Evolutionary conservation across 2,797 vertebrate genomes (phyloP).

Genomic region (Coccyzus lansbergi): DNA sequence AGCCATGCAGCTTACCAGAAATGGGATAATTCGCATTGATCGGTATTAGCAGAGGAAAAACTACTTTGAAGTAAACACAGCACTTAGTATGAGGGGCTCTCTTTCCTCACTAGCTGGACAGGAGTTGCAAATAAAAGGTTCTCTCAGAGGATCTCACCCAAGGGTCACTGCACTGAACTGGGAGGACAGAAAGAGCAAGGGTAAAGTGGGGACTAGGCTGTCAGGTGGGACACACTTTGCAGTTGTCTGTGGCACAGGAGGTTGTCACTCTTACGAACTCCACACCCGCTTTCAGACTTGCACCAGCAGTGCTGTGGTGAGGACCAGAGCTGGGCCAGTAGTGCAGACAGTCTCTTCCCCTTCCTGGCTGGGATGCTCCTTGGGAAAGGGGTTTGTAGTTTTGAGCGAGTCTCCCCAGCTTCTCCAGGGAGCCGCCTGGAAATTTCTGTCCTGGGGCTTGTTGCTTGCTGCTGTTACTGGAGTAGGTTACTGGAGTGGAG

Average conservation of each 20-base stretch:
- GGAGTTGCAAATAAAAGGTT: background rate
- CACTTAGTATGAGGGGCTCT: background rate
- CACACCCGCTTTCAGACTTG: background rate
- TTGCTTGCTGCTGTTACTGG: background rate
- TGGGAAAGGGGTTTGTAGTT: background rate
- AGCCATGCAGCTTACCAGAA: slow-evolving; percentile 30
- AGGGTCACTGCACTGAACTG: background rate
- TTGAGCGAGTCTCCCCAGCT: background rate
- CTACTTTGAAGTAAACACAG: background rate
- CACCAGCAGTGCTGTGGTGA: background rate
- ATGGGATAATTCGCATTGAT: background rate
- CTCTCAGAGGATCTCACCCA: background rate
- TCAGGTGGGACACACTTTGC: background rate
- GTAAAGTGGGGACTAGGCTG: background rate
- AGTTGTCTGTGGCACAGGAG: background rate
- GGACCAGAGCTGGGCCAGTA: background rate
- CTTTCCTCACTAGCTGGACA: background rate
- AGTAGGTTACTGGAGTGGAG: background rate
- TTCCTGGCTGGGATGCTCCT: background rate
- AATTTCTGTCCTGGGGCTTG: background rate
- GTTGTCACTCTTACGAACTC: background rate
- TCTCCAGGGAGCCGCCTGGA: background rate
- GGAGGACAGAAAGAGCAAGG: background rate
- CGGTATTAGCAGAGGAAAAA: background rate
- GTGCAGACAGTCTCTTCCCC: background rate